Evolutionary conservation across 1,140 invertebrate genomes (phyloP).

Genomic region (Lasaia peninsularis): DNA sequence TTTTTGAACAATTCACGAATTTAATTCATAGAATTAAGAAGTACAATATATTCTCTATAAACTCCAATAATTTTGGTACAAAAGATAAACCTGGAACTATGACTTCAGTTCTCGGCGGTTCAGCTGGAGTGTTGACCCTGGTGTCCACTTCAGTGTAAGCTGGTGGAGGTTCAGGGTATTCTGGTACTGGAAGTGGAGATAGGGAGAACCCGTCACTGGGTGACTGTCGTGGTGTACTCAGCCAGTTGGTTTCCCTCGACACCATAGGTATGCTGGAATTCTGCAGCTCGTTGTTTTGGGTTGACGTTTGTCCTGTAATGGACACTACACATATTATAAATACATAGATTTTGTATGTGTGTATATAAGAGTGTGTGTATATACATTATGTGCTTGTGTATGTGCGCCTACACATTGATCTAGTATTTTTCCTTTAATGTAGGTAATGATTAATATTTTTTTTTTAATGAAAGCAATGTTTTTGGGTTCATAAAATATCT

Average conservation of each 20-base stretch:
- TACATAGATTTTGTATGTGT: too few species aligned
- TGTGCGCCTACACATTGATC: too few species aligned
- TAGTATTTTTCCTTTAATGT: too few species aligned
- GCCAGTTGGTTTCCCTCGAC: slow-evolving; percentile 28
- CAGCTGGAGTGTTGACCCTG: neutral
- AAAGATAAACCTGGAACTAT: slow-evolving; percentile 33
- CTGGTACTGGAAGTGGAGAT: slow-evolving; percentile 34
- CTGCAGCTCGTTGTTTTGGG: neutral
- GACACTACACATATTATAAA: too few species aligned
- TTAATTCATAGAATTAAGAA: neutral
- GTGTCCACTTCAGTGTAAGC: slow-evolving; percentile 44
- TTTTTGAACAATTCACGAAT: neutral
- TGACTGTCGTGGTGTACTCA: slow-evolving; percentile 26
- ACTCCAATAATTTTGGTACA: neutral
- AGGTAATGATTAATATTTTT: too few species aligned
- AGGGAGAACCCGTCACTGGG: slow-evolving; percentile 31
- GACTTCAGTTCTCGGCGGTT: slow-evolving; percentile 42
- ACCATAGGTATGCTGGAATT: slow-evolving; percentile 16
- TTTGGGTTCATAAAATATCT: too few species aligned
- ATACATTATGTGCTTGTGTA: too few species aligned
- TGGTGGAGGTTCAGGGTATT: slow-evolving; percentile 51
- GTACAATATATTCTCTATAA: slow-evolving; percentile 1
- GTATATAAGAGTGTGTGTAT: too few species aligned
- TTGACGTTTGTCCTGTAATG: neutral
- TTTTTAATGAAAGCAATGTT: too few species aligned